These are phyloP conservation scores for Meriones psammophilus DNA, from an alignment of 2,797 vertebrate genomes.

Conservation along the genomic window DNA sequence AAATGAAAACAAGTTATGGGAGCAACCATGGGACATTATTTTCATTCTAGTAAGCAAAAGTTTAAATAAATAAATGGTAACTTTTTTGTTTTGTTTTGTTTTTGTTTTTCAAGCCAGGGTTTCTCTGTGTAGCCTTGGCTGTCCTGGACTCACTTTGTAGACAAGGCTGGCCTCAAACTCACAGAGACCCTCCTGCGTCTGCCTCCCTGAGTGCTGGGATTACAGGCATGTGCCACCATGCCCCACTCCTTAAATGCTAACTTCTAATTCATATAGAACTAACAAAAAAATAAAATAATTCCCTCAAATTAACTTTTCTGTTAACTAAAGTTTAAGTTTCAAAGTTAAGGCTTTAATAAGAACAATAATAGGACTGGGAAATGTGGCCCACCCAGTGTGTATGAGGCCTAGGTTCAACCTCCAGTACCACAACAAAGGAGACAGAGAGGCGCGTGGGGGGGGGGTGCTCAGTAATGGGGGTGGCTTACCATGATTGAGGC, in stretches of 20 bases:
- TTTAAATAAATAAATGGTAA: slow-evolving; percentile 4
- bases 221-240: too few species aligned
- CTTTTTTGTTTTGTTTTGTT: too few species aligned
- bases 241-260: neutral
- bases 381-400: neutral
- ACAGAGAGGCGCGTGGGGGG: too few species aligned
- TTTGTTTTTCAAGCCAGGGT: too few species aligned
- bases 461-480: too few species aligned
- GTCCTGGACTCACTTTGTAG: too few species aligned
- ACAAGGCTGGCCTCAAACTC: too few species aligned
- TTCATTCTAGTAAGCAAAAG: slow-evolving; percentile 27
- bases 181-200: too few species aligned
- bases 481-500: neutral
- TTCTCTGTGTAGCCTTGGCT: too few species aligned
- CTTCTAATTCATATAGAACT: slow-evolving; percentile 44
- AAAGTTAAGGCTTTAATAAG: slow-evolving; percentile 42
- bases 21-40: neutral
- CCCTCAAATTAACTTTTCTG: slow-evolving; percentile 43
- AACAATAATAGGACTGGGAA: neutral
- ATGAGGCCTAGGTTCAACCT: neutral
- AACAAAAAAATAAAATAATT: slow-evolving; percentile 28
- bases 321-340: slow-evolving; percentile 27
- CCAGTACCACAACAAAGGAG: neutral
- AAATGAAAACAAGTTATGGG: slow-evolving; percentile 61
- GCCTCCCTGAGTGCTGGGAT: too few species aligned